Evolutionary conservation across 2,113 vertebrate species (phyloP).

Genomic region (Cheirogaleus medius): DNA sequence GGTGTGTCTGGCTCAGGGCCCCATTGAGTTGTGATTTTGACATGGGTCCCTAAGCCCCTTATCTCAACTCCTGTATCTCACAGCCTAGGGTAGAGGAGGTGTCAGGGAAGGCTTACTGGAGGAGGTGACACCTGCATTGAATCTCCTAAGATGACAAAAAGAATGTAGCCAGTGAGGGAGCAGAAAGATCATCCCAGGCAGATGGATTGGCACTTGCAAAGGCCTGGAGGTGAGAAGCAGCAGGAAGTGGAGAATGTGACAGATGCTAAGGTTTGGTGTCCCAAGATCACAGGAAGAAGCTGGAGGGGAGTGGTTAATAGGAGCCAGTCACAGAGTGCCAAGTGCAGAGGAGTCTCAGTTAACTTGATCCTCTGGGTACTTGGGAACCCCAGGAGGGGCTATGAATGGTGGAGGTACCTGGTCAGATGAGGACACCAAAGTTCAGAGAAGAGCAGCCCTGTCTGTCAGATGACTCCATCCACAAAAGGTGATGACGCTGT

Average conservation of each 20-base stretch:
- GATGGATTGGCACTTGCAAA: background rate
- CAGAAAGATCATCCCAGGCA: background rate
- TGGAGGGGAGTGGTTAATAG: background rate
- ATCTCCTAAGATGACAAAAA: background rate
- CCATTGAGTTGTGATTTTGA: background rate
- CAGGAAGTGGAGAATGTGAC: background rate
- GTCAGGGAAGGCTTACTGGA: background rate
- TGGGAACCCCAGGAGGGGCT: background rate
- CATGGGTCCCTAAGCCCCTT: background rate
- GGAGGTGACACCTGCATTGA: background rate
- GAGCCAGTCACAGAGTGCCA: background rate
- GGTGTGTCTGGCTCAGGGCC: background rate
- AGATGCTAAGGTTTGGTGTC: background rate
- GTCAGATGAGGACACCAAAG: background rate
- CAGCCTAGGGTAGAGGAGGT: background rate
- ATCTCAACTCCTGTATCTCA: background rate
- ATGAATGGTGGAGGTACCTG: background rate
- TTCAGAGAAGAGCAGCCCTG: background rate
- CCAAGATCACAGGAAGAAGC: background rate
- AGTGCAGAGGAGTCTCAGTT: background rate
- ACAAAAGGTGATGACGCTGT: background rate
- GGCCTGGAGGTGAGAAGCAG: background rate
- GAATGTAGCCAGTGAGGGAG: background rate
- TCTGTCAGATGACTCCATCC: background rate
- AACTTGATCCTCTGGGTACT: background rate